Conservation (phyloP, 1,140 invertebrate genomes). For the Schlechtendalia chinensis region DNA sequence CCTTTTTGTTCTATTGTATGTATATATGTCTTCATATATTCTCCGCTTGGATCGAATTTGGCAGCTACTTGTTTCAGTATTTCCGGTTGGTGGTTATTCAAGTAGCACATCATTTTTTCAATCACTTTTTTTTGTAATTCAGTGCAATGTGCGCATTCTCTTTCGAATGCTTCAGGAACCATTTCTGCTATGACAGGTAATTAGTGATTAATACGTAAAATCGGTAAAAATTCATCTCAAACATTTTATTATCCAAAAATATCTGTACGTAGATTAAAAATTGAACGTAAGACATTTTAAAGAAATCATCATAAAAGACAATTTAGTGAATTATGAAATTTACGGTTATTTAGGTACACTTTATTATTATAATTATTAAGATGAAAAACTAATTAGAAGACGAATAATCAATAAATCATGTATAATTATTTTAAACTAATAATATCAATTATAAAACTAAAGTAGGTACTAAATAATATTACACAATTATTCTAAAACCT, state of each 20-base stretch:
- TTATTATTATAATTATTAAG: too few relatives aligned
- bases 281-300: too few relatives aligned
- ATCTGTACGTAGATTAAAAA: too few relatives aligned
- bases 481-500: too few relatives aligned
- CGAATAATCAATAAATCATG: too few relatives aligned
- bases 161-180: slow-evolving; percentile 56
- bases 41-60: slow-evolving; percentile 58
- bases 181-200: slow-evolving; percentile 51
- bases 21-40: slow-evolving; percentile 54
- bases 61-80: slow-evolving; percentile 57
- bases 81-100: slow-evolving; percentile 57
- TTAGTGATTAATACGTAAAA: slow-evolving; percentile 1
- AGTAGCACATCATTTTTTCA: slow-evolving; percentile 52
- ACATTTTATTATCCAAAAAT: background rate
- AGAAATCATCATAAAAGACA: too few relatives aligned
- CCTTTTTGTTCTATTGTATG: background rate
- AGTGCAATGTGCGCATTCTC: slow-evolving; percentile 56
- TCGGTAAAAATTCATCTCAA: background rate
- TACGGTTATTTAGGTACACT: too few relatives aligned
- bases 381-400: too few relatives aligned
- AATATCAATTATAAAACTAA: too few relatives aligned
- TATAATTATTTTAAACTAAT: too few relatives aligned
- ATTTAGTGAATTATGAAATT: too few relatives aligned
- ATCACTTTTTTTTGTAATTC: slow-evolving; percentile 55
- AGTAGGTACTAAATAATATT: too few relatives aligned